Evolutionary conservation across 2,113 vertebrate species (phyloP), one percentile per base, ranked within the genome.

Genomic region (Chionis minor): DNA sequence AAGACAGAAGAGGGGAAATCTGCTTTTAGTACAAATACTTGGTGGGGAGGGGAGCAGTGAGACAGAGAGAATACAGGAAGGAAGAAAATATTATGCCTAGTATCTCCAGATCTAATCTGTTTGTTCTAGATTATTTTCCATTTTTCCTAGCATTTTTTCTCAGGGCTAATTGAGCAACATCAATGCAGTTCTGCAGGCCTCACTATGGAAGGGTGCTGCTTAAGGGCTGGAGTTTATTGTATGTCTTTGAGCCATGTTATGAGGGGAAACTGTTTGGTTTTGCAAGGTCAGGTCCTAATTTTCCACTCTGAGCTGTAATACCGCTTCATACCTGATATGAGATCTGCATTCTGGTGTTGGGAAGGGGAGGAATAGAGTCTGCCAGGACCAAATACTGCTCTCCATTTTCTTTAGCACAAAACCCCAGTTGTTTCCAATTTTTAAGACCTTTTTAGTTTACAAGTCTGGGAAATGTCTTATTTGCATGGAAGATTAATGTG

Each of bases 91-190:
- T 15, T 85, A 26, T 59, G 56, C 40, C 44, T 79, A 1, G 35
- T 86, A 78, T 95, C 78, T 96, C 70, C 73, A 95, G 20, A 80
- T 91, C 40, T 77, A 58, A 92, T 95, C 62, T 95, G 32, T 92
- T 95, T 88, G 66, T 90, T 92, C 67, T 90, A 66, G 75, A 70
- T 81, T 32, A 51, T 91, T 97, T 95, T 94, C 74, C 62, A 15
- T 83, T 88, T 94, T 95, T 85, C 81, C 45, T 62, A 13, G 58
- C 42, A 12, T 58, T 94, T 92, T 91, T 95, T 87, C 65, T 89
- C 40, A 83, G 47, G 86, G 65, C 56, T 86, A 65, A 14, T 24
- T 92, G 78, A 92, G 73, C 84, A 86, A 32, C 63, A 80, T 77
- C 40, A 79, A 0, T 79, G 77, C 69, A 87, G 35, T 82, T 65